Base-by-base conservation (phyloP, 1,140 invertebrate genomes). In the Conopomorpha cramerella region DNA sequence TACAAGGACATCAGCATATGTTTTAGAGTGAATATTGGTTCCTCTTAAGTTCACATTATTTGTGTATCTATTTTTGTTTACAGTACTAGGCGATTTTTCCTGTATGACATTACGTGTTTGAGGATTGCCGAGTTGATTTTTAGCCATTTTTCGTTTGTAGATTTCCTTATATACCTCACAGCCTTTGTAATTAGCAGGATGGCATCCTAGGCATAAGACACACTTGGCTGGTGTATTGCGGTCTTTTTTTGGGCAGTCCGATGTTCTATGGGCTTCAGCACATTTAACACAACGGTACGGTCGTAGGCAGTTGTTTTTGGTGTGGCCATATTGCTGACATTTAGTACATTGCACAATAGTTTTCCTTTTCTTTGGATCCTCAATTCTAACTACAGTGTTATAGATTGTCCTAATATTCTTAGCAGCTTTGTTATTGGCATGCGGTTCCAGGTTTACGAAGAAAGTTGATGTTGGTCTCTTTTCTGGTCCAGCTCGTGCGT, bases 341-440 rank as follows among this genome's bases (percentile, higher is more conserved):
- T 47, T 41, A 8, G 32, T 32, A 30, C 61, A 68, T 35, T 71
- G 62, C 6, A 40, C 23, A 7, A 62, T 50, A 23, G 19, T 23
- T 8, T 26, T 54, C 8, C 18, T 25, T 50, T 46, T 36, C 46
- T 39, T 16, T 30, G 25, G 8, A 46, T 49, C 41, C 49, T 12
- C 35, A 37, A 32, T 60, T 41, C 0, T 41, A 14, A 1, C 67
- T 19, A 11, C 41, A n/a, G 15, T 51, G 31, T 12, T 52, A 35
- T 19, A 50, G 6, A 34, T 25, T 8, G 18, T 19, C 23, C 13
- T 18, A 2, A 34, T 8, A 8, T 34, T 42, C 28, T 55, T 63
- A 8, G 61, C 55, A 31, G 57, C 43, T 45, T 58, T 55, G 28
- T 66, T 66, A 16, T 58, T 65, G 18, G 37, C 30, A 16, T 33